These are phyloP conservation scores for Aphis craccivora DNA, from an alignment of 1,140 invertebrate species.

Conservation along the genomic window DNA sequence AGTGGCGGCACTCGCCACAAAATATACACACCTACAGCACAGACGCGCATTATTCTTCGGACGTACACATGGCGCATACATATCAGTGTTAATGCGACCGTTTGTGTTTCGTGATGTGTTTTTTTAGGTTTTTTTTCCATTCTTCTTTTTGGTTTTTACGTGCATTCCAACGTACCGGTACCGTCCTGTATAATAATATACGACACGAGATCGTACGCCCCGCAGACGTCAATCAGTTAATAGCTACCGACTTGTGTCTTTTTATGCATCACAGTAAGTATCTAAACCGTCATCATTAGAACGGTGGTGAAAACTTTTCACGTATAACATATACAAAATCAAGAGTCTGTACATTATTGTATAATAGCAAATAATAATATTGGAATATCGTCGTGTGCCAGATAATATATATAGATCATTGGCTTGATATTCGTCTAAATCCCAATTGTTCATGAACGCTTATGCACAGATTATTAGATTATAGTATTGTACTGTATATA, in stretches of 20 bases:
- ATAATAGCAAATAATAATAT: neutral
- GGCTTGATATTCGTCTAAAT: neutral
- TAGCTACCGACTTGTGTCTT: neutral
- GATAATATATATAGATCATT: no score
- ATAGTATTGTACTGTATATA: no score
- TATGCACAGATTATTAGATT: no score
- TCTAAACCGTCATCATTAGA: neutral
- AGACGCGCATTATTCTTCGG: neutral
- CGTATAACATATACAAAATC: neutral
- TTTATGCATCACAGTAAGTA: no score
- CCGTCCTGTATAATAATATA: no score
- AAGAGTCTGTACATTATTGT: neutral
- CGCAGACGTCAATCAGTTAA: neutral
- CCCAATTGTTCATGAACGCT: neutral
- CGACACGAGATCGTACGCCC: no score
- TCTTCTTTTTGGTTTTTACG: neutral
- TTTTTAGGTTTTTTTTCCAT: neutral
- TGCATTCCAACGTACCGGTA: neutral
- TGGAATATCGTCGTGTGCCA: neutral
- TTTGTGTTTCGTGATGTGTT: neutral
- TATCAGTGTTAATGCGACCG: slow-evolving; percentile 13
- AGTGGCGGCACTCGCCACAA: neutral
- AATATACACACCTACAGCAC: neutral
- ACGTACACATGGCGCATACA: slow-evolving; percentile 10
- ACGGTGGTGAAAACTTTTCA: neutral